A percentile compares a stretch with the other conserved stretches of the same genome.
These are phyloP conservation scores for Sminthopsis crassicaudata DNA, from an alignment of 2,113 vertebrate species.

Conservation along the genomic window DNA sequence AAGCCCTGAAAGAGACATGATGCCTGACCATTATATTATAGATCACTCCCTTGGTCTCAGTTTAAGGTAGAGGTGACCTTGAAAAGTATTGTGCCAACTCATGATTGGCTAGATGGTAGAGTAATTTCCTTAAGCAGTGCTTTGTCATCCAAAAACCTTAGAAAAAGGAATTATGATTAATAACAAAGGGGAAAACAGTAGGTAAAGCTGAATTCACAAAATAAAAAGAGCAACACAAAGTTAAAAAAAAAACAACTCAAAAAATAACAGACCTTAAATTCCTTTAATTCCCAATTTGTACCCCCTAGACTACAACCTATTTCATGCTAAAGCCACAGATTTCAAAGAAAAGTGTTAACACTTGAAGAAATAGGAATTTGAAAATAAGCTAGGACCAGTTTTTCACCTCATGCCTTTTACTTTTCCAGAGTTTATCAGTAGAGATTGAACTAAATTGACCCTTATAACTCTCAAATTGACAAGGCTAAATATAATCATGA, in stretches of 20 bases:
- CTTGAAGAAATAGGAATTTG: background rate
- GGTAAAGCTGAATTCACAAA: no score
- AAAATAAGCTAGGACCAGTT: background rate
- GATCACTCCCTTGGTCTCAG: background rate
- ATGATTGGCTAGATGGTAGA: background rate
- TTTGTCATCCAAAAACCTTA: background rate
- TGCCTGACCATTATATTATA: background rate
- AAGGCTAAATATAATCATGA: background rate
- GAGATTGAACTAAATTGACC: background rate
- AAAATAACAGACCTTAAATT: background rate
- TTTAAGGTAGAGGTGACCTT: background rate
- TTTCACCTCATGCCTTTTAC: background rate
- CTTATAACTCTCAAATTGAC: background rate
- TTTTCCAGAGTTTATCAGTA: background rate
- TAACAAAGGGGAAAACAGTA: no score
- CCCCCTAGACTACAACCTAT: background rate
- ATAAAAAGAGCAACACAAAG: background rate
- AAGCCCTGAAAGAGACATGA: background rate
- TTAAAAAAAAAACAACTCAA: background rate
- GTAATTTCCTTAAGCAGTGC: background rate
- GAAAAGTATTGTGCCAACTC: background rate
- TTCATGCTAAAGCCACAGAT: background rate
- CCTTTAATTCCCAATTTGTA: background rate
- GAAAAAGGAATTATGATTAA: background rate
- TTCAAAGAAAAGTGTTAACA: background rate